Base-by-base conservation (phyloP, 2,113 vertebrate species). In the Pyxicephalus adspersus region DNA sequence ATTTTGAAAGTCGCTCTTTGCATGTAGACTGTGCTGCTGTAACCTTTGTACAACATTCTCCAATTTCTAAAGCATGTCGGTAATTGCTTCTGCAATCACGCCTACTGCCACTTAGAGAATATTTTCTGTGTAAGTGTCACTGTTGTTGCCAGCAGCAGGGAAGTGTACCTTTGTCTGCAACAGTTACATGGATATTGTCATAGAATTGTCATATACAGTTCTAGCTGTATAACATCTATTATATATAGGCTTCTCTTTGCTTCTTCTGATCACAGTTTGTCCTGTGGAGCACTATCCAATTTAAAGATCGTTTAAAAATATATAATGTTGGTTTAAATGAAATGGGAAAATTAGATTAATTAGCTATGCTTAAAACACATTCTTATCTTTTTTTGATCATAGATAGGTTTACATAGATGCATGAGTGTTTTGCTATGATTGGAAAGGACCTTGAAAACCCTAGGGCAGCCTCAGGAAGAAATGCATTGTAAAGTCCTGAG, bases 71-170 rank as follows among this genome's bases (percentile, higher is more conserved):
- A 73, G 50, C 68, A 64, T 81, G 68, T 55, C 29, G 38, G 79
- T 81, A 81, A 81, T 81, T 81, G 79, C 79, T 81, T 73, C 60
- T 73, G 58, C 68, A 81, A 81, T 81, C 68, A 81, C n/a, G 60
- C 79, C 67, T 81, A 63, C 68, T 73, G 68, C 79, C 79, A 73
- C 68, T 81, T 81, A 73, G 34, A 73, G 57, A 45, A 73, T 73
- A 81, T 73, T 73, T 72, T 73, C 79, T 63, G 50, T 81, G 79
- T 63, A 68, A 68, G 77, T 72, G 78, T 81, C 79, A 55, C 78
- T 80, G 79, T 73, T 65, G 79, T 73, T 64, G 38, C 79, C 79
- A 73, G 26, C 58, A 73, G 38, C 57, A 54, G 38, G 54, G 67
- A 80, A 22, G 23, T 64, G 58, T 54, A 68, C 60, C 68, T 73